These are phyloP conservation scores for Engystomops pustulosus DNA, from an alignment of 2,113 vertebrate genomes.

Conservation along the genomic window DNA sequence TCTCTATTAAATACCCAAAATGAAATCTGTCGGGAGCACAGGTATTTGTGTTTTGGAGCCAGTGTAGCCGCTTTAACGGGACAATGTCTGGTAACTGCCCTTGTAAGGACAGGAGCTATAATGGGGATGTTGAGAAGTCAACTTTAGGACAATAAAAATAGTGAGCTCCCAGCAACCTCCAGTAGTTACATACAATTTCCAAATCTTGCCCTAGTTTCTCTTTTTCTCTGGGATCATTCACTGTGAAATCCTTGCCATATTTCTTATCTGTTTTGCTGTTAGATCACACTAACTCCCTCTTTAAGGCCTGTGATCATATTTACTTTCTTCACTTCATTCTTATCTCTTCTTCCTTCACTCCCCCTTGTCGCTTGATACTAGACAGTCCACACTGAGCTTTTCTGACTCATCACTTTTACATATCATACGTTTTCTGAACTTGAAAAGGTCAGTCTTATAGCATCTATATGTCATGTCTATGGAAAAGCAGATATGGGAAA, in stretches of 20 bases:
- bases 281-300: constrained; percentile 19
- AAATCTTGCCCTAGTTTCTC: not conserved
- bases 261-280: constrained; percentile 38
- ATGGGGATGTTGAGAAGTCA: too few species aligned
- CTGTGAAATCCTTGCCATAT: constrained; percentile 28
- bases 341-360: constrained; percentile 37
- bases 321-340: constrained; percentile 33
- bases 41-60: too few species aligned
- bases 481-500: constrained; percentile 8
- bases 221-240: not conserved
- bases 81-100: too few species aligned
- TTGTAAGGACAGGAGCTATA: too few species aligned
- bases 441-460: constrained; percentile 29
- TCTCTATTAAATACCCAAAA: too few species aligned
- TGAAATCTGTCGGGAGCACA: too few species aligned
- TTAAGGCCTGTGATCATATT: constrained; percentile 39
- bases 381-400: constrained; percentile 25
- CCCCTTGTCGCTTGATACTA: constrained; percentile 37
- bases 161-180: too few species aligned
- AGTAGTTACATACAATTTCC: not conserved
- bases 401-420: constrained; percentile 45
- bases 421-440: not conserved
- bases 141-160: too few species aligned
- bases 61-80: too few species aligned
- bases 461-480: not conserved